Percentiles rank a stretch among this genome's conserved stretches.
Conservation (phyloP, 2,113 vertebrate genomes). For the Centropus bengalensis region DNA sequence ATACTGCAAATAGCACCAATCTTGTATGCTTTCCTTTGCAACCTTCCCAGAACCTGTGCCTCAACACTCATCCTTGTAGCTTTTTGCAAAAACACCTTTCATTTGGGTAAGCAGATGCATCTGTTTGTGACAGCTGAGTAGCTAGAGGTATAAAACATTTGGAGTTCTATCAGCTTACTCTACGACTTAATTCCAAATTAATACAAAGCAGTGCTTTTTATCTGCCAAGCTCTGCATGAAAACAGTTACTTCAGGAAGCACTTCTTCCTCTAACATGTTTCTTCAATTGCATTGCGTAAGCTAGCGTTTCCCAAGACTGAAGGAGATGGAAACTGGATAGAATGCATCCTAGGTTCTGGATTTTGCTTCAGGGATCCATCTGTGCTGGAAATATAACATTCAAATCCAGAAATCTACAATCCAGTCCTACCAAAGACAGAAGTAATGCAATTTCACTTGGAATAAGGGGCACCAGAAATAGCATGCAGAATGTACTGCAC, state of each 20-base stretch:
- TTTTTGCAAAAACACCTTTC: slow-evolving; percentile 38
- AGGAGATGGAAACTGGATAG: neutral
- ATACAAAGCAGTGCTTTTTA: neutral
- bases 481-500: neutral
- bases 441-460: neutral
- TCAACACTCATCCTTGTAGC: slow-evolving; percentile 27
- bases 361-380: neutral
- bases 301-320: neutral
- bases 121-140: neutral
- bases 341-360: neutral
- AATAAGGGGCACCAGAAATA: neutral
- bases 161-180: neutral
- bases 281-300: neutral
- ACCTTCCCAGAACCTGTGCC: slow-evolving; percentile 36
- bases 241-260: neutral
- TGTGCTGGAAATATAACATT: neutral
- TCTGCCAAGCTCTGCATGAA: neutral
- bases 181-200: neutral
- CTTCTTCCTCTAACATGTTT: neutral
- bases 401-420: neutral
- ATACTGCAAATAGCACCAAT: slow-evolving; percentile 9
- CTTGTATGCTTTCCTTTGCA: neutral
- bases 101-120: slow-evolving; percentile 50
- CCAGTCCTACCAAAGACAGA: neutral
- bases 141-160: neutral